Percentiles rank a stretch among this genome's conserved stretches.
Evolutionary conservation across 2,113 vertebrate genomes (phyloP).

Genomic region (Holacanthus passer): DNA sequence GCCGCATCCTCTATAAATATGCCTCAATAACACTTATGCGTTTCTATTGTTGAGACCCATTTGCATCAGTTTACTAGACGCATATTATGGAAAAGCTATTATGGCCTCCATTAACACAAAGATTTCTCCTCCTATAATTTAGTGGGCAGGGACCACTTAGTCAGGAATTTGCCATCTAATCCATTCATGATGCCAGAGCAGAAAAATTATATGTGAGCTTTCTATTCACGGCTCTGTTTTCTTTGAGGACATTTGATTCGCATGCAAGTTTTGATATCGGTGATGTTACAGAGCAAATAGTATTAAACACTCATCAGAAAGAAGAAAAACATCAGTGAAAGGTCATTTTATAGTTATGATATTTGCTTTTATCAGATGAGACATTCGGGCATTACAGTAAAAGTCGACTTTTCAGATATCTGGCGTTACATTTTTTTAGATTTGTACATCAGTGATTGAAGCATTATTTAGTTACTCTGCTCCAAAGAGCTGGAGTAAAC

Average conservation of each 20-base stretch:
- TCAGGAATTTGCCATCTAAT: constrained; percentile 36
- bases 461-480: not conserved
- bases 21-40: constrained; percentile 45
- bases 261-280: not conserved
- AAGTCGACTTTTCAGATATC: no score
- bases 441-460: not conserved
- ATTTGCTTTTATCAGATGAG: not conserved
- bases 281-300: not conserved
- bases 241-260: not conserved
- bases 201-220: constrained; percentile 2
- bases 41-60: constrained; percentile 36
- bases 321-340: not conserved
- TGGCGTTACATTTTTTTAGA: not conserved
- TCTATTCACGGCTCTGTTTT: not conserved
- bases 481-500: not conserved
- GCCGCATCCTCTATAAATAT: constrained; percentile 39
- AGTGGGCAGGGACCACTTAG: constrained; percentile 46
- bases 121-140: constrained; percentile 55
- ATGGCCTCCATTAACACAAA: constrained; percentile 62
- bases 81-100: constrained; percentile 65
- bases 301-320: not conserved
- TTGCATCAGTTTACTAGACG: constrained; percentile 59
- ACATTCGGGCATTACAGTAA: not conserved
- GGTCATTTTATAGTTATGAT: not conserved
- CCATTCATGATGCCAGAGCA: constrained; percentile 17